Evolutionary conservation across 1,140 invertebrate genomes (phyloP).

Genomic region (Pygmarrhopalites habei): DNA sequence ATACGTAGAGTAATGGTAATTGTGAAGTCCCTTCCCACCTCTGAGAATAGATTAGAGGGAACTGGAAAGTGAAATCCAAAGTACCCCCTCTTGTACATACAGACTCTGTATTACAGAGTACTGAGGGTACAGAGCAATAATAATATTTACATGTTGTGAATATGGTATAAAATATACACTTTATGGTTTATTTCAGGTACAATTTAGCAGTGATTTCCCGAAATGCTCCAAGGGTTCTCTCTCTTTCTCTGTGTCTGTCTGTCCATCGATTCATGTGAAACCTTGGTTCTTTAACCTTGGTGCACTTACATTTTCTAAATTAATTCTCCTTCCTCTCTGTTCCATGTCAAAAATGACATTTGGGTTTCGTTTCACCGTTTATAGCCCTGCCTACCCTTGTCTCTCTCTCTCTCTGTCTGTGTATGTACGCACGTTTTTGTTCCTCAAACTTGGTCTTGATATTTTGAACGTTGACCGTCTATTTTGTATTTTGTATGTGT

Average conservation of each 20-base stretch:
- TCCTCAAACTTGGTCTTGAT: too few species aligned
- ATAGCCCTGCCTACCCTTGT: neutral
- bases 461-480: too few species aligned
- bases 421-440: too few species aligned
- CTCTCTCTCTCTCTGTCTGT: neutral
- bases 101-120: too few species aligned
- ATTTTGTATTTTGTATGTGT: too few species aligned
- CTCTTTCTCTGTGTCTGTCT: neutral
- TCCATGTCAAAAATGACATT: neutral
- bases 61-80: slow-evolving; percentile 27
- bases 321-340: neutral
- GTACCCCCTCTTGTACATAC: too few species aligned
- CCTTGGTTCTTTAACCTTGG: slow-evolving; percentile 36
- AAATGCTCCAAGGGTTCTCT: neutral
- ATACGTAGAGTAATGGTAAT: too few species aligned
- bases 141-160: too few species aligned
- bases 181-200: neutral
- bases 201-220: neutral
- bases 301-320: slow-evolving; percentile 25
- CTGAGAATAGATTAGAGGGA: too few species aligned
- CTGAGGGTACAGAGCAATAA: too few species aligned
- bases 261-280: neutral
- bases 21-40: too few species aligned
- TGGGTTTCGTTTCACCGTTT: too few species aligned
- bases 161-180: neutral